Evolutionary conservation across 2,888 invertebrate genomes (phyloP).

Genomic region (Amiota minor): DNA sequence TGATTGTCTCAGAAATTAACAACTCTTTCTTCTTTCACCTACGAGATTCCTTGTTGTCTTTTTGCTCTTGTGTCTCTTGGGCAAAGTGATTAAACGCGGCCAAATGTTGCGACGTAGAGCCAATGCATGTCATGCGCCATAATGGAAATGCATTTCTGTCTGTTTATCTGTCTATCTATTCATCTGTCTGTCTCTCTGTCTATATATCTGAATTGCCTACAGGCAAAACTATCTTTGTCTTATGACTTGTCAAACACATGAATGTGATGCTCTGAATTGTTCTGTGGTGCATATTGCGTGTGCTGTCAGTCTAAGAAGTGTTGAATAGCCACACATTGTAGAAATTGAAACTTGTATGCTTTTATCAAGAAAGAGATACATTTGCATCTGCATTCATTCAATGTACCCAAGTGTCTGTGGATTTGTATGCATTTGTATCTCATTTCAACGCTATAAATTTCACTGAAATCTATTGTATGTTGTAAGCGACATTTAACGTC

Average conservation of each 20-base stretch:
- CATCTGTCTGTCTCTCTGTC: neutral
- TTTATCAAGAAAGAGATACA: neutral
- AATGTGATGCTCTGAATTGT: neutral
- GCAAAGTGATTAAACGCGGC: constrained; percentile 2
- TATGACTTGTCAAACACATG: constrained; percentile 13
- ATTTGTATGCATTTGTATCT: neutral
- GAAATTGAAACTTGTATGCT: constrained; percentile 20
- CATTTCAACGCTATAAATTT: neutral
- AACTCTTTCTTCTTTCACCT: neutral
- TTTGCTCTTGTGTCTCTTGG: neutral
- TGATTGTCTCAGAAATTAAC: constrained; percentile 21
- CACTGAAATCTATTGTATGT: neutral
- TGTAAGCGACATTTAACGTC: constrained; percentile 28
- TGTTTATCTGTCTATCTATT: too few relatives aligned
- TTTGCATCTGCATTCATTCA: neutral
- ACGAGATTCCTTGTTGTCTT: neutral
- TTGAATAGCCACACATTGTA: neutral
- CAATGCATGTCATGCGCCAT: neutral
- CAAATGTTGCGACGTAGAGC: neutral
- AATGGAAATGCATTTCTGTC: neutral
- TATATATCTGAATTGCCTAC: neutral
- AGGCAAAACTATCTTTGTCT: neutral
- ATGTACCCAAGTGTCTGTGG: neutral
- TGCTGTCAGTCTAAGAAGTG: neutral
- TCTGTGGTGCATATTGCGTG: neutral